phyloP scores from a whole-genome alignment of 2,797 vertebrate genomes.

The Discoglossus pictus region DNA sequence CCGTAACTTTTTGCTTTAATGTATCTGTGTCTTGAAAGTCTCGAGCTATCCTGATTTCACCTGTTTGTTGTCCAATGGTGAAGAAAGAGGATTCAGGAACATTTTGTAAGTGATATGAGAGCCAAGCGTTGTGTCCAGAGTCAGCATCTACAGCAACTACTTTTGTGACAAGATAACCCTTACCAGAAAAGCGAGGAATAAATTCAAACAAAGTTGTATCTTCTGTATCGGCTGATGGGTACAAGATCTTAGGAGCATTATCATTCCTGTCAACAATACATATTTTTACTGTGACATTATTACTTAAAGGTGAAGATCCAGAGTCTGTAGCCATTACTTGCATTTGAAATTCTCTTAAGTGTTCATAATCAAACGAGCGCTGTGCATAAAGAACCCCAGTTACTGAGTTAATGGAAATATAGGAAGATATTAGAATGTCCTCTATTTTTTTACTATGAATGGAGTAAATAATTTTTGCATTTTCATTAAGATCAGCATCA shows the following conservation, averaged over 20 bases:
- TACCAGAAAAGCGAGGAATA: slow-evolving; percentile 62
- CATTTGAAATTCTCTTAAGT: slow-evolving; percentile 58
- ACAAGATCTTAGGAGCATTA: slow-evolving; percentile 48
- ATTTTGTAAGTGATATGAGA: slow-evolving; percentile 74
- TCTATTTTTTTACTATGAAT: slow-evolving; percentile 55
- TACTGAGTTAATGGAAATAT: slow-evolving; percentile 64
- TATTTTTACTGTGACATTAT: slow-evolving; percentile 41
- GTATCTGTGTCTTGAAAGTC: no score
- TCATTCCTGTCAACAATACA: slow-evolving; percentile 60
- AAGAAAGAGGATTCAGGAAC: slow-evolving; percentile 74
- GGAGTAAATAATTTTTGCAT: slow-evolving; percentile 62
- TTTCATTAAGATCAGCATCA: slow-evolving; percentile 59
- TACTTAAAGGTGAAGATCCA: slow-evolving; percentile 61
- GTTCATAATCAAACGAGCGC: slow-evolving; percentile 64
- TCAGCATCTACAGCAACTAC: slow-evolving; percentile 81
- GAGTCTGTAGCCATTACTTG: slow-evolving; percentile 62
- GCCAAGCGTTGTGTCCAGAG: slow-evolving; percentile 76
- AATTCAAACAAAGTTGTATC: slow-evolving; percentile 47
- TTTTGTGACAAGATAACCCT: slow-evolving; percentile 81
- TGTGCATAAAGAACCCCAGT: slow-evolving; percentile 60
- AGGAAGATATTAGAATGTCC: slow-evolving; percentile 46
- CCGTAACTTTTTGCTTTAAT: slow-evolving; percentile 47
- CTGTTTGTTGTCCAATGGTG: slow-evolving; percentile 71
- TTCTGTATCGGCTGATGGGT: slow-evolving; percentile 45
- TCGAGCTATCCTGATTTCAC: no score